Evolutionary conservation across 2,888 invertebrate genomes (phyloP).

Genomic region (Dicroscelio sp.): DNA sequence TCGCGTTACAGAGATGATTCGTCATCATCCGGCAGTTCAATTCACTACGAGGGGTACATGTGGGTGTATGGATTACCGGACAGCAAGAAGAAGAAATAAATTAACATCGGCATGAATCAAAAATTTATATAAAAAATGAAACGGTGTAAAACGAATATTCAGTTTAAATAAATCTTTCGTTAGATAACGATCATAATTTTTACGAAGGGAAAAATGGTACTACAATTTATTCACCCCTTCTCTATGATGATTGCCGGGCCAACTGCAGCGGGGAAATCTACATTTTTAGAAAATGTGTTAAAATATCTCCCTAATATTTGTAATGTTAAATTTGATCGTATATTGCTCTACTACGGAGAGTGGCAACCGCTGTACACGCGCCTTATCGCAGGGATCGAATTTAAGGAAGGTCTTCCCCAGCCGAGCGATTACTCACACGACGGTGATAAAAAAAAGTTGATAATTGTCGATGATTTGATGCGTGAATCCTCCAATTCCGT

Average conservation of each 20-base stretch:
- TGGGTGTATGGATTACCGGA: too few species aligned
- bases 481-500: slow-evolving; percentile 41
- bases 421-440: slow-evolving; percentile 55
- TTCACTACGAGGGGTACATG: too few species aligned
- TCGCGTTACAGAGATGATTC: too few species aligned
- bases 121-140: too few species aligned
- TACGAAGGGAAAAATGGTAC: too few species aligned
- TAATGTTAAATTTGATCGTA: slow-evolving; percentile 49
- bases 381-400: slow-evolving; percentile 3
- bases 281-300: neutral
- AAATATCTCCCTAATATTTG: neutral
- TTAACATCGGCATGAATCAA: too few species aligned
- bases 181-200: too few species aligned
- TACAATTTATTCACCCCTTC: neutral
- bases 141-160: too few species aligned
- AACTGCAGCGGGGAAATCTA: neutral
- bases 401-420: slow-evolving; percentile 48
- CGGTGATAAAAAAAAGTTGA: slow-evolving; percentile 6
- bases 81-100: too few species aligned
- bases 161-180: too few species aligned
- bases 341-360: slow-evolving; percentile 74
- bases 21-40: too few species aligned
- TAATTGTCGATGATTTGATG: slow-evolving; percentile 70
- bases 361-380: slow-evolving; percentile 61
- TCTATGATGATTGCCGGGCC: neutral